phyloP scores from a whole-genome alignment of 1,140 invertebrate genomes.

The Octopus sinensis region DNA sequence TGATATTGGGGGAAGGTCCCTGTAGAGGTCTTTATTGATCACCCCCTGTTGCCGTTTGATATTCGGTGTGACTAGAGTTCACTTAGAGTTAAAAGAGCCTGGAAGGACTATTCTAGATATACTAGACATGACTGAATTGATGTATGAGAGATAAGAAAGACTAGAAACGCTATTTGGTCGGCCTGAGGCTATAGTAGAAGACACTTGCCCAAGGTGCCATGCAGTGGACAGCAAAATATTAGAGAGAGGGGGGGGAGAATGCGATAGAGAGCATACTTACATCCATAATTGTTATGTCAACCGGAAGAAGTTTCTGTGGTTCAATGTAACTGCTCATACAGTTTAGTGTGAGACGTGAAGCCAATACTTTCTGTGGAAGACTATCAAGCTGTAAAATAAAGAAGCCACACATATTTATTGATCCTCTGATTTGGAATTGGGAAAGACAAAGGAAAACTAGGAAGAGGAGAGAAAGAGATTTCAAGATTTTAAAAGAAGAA shows the following conservation, averaged over 20 bases:
- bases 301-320: constrained; percentile 72
- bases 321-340: constrained; percentile 79
- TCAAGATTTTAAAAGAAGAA: neutral
- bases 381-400: constrained; percentile 70
- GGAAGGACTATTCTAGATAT: too few species aligned
- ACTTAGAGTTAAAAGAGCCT: too few species aligned
- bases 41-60: too few species aligned
- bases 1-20: too few species aligned
- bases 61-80: too few species aligned
- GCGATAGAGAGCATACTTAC: constrained; percentile 53
- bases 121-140: too few species aligned
- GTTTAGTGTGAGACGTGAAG: constrained; percentile 83
- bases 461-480: neutral
- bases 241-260: neutral
- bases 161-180: too few species aligned
- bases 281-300: constrained; percentile 84
- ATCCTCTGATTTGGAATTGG: too few species aligned
- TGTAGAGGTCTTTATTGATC: too few species aligned
- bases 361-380: constrained; percentile 77
- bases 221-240: neutral
- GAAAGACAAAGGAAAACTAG: neutral
- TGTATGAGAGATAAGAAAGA: too few species aligned
- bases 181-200: too few species aligned
- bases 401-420: neutral
- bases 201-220: too few species aligned